Evolutionary conservation across 2,888 invertebrate genomes (phyloP), one percentile per base, ranked within the genome.

Genomic region (Zygogramma bicolorata): DNA sequence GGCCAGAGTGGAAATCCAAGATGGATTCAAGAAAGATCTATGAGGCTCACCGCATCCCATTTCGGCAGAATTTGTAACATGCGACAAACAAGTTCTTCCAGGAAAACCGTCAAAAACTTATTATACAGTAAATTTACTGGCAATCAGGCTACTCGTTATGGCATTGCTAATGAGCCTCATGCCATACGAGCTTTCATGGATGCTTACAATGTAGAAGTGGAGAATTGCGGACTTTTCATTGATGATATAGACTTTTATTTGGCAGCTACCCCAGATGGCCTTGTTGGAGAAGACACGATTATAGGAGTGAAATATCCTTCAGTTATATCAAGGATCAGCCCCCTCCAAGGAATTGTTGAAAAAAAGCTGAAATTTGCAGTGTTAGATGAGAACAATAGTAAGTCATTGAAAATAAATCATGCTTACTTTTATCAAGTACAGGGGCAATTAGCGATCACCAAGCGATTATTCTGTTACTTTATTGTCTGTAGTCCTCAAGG

Each of bases 11-110:
- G 15, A 15, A 63, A 63, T 15, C 49, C 63, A 18, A 25, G 29
- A 13, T 63, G 63, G 63, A 63, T 42, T 15, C 63, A 63, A 25
- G 29, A 63, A 18, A 22, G 63, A 8, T 42, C 27, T 4, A 18
- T 42, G 2, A 40, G 49, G 46, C 29, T 63, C 8, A 63, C 63
- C 10, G 49, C 63, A 7, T 63, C 49, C 18, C 46, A 63, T 22
- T 62, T 62, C 42, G 62, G 62, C 7, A n/a, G 15, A 34, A 34
- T 34, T 34, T 34, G 34, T 10, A 34, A 34, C 6, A 1, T 34
- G 34, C 34, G 5, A 34, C 6, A 34, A 34, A 10, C 34, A 34
- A 3, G 8, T 8, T 34, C 34, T 10, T 34, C 8, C 13, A 29
- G 4, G 3, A 58, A 58, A 8, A 4, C 15, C 7, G 25, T 59